Base-by-base conservation (phyloP, 92 coral and sea anemone species). In the Actinernus sp. region DNA sequence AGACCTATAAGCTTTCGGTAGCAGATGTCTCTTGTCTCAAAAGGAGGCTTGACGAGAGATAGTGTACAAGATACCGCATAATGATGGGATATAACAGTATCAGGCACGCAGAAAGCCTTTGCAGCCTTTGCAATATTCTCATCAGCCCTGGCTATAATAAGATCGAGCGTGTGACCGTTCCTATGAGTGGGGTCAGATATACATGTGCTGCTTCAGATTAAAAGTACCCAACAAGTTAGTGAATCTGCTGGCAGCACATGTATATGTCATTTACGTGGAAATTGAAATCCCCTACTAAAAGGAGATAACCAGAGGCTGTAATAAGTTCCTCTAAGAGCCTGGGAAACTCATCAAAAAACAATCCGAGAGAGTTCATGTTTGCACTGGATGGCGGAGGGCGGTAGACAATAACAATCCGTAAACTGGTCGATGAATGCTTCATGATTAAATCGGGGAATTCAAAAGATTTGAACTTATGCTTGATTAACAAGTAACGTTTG, bases 21-120 rank as follows among this genome's bases (percentile, higher is more conserved):
- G 14, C n/a, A 28, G 12, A 73, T 14, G 24, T 58, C 54, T 49
- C 33, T 69, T 22, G 49, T 52, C 61, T 61, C 74, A 47, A 62
- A 71, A 1, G 67, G 45, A 37, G 61, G 27, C 63, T 79, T 79
- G 29, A 41, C 33, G 3, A 63, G 36, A 26, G 81, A 29, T 25
- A 79, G 46, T 9, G 65, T 21, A 54, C 86, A 79, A 33, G 18
- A 11, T 7, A 78, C 85, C 26, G n/a, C n/a, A 52, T 7, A 61
- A 39, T 79, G 86, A 40, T 60, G 79, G n/a, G 72, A 79, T 17
- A 79, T 68, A 26, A 30, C 41, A 27, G 81, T 73, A 61, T 80
- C 87, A 18, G 24, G 4, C 51, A 71, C 87, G n/a, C n/a, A n/a
- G n/a, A n/a, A n/a, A n/a, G n/a, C n/a, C 26, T 31, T 44, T 24